A percentile compares a stretch with the other conserved stretches of the same genome.
phyloP scores from a whole-genome alignment of 1,140 invertebrate species.

The Cyrtorhinus lividipennis region DNA sequence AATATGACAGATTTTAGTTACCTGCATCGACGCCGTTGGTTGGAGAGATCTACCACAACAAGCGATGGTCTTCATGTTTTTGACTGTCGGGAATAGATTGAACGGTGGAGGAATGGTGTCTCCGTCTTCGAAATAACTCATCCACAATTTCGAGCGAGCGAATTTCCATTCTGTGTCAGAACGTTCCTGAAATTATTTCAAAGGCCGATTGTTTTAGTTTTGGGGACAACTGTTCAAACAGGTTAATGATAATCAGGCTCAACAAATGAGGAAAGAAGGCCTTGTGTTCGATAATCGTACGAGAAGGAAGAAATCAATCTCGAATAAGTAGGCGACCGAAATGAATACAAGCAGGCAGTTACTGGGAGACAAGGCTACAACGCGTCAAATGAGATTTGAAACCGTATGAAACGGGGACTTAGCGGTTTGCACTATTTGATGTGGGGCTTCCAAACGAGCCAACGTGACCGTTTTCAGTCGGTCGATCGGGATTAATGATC shows the following conservation, averaged over 20 bases:
- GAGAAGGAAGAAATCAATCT: no score
- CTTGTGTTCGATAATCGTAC: no score
- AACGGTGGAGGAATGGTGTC: conserved; percentile 74
- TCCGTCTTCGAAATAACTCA: conserved; percentile 81
- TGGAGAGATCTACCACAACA: conserved; percentile 26
- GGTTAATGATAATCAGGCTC: conserved; percentile 14
- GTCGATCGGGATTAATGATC: no score
- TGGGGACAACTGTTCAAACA: neutral
- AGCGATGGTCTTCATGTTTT: conserved; percentile 42
- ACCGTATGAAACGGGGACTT: no score
- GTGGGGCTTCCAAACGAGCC: no score
- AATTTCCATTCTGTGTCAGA: conserved; percentile 88
- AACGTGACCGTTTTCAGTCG: no score
- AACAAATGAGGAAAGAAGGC: no score
- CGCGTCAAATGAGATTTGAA: no score
- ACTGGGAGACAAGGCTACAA: no score
- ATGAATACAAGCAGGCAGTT: no score
- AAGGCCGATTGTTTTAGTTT: conserved; percentile 3
- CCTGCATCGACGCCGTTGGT: conserved; percentile 34
- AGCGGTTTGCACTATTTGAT: no score
- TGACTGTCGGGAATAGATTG: conserved; percentile 68
- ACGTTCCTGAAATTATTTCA: conserved; percentile 59
- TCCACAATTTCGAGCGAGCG: conserved; percentile 75
- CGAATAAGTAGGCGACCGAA: no score
- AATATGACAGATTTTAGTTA: neutral